Evolutionary conservation across 2,797 vertebrate species (phyloP).

Genomic region (Diplodus sargus): DNA sequence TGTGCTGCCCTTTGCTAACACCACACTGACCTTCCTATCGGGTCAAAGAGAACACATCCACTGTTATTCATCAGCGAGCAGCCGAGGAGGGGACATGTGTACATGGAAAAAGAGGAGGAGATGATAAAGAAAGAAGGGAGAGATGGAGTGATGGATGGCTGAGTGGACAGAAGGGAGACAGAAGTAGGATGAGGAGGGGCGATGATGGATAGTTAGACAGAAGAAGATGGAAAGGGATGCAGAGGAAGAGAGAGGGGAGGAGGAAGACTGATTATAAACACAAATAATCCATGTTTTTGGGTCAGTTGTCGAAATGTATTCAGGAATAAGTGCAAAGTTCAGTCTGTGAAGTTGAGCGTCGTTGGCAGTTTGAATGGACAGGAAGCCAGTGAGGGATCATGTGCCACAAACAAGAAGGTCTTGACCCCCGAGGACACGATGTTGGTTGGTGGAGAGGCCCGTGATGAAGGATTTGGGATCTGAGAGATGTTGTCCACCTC

Average conservation of each 20-base stretch:
- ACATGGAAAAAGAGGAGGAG: slow-evolving; percentile 31
- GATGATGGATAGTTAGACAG: slow-evolving; percentile 33
- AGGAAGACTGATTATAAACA: background rate
- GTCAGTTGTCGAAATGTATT: background rate
- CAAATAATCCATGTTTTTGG: background rate
- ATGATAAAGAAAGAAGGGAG: slow-evolving; percentile 8
- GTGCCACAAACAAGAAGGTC: background rate
- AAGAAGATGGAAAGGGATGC: slow-evolving; percentile 14
- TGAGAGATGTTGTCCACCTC: background rate
- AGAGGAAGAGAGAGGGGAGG: background rate
- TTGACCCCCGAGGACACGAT: background rate
- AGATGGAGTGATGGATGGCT: slow-evolving; percentile 2
- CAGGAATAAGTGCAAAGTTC: background rate
- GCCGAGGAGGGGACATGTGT: slow-evolving; percentile 33
- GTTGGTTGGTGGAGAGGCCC: background rate
- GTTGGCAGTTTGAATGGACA: background rate
- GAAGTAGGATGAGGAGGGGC: slow-evolving; percentile 3
- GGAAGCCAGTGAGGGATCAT: slow-evolving; percentile 4
- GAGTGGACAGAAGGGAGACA: slow-evolving; percentile 22
- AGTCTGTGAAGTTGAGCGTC: background rate
- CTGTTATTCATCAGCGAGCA: slow-evolving; percentile 75
- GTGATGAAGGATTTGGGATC: background rate
- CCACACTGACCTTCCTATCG: slow-evolving; percentile 90
- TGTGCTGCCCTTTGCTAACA: slow-evolving; percentile 92
- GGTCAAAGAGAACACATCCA: slow-evolving; percentile 87